These are phyloP conservation scores for Takifugu rubripes DNA, from an alignment of 2,797 vertebrate genomes.

Conservation along the genomic window DNA sequence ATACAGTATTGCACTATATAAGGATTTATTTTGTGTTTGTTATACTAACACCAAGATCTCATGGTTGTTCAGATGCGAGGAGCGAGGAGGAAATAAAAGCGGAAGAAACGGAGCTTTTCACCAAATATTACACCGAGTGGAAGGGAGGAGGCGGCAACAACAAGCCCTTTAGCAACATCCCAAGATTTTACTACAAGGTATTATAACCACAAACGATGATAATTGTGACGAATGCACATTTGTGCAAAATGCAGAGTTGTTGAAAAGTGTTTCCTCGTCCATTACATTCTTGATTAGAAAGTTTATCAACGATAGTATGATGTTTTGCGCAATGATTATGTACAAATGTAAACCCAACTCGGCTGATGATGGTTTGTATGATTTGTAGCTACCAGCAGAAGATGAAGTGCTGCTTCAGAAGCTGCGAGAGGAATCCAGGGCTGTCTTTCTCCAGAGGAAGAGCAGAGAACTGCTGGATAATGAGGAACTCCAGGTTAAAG, in stretches of 20 bases:
- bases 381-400: conserved; percentile 88
- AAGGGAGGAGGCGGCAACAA: conserved; percentile 80
- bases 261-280: background rate
- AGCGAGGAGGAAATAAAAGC: conserved; percentile 87
- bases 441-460: conserved; percentile 97
- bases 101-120: conserved; percentile 90
- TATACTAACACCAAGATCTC: background rate
- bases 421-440: conserved; percentile 94
- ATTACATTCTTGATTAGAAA: background rate
- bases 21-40: no score
- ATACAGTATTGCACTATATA: background rate
- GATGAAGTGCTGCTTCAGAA: conserved; percentile 96
- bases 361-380: background rate
- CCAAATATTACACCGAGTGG: conserved; percentile 91
- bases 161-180: conserved; percentile 83
- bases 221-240: background rate
- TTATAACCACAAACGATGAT: background rate
- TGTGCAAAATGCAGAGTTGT: background rate
- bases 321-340: background rate
- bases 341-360: background rate
- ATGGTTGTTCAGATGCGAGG: conserved; percentile 72
- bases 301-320: background rate
- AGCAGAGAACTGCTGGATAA: conserved; percentile 96
- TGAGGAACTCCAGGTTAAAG: conserved; percentile 90
- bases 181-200: conserved; percentile 95